Base-by-base conservation (phyloP, 2,888 invertebrate genomes). In the Rotaria magnacalcarata region DNA sequence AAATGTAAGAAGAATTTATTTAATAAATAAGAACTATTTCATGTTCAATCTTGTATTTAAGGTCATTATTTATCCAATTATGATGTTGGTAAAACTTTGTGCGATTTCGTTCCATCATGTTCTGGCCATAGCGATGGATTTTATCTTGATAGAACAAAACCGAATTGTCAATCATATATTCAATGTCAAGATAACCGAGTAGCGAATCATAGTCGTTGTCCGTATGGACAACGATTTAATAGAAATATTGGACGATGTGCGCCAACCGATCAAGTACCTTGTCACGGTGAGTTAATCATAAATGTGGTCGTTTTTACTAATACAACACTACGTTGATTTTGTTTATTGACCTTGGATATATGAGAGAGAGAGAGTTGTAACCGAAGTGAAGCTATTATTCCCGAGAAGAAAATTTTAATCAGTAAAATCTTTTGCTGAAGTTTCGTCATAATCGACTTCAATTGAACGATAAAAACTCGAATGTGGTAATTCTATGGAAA, bases 51-150 rank as follows among this genome's bases (percentile, higher is more conserved):
- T 4, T n/a, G 24, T 47, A 47, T 80, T 10, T 47, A 16, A 80
- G 80, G 80, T 47, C 67, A 85, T 60, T 87, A 87, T 85, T 84
- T 87, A 85, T 54, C 85, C 0, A 87, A 85, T 56, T 80, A 85
- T 43, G 87, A 87, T 34, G 67, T 84, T 21, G 80, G 47, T 4
- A 43, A 80, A 80, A 74, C 52, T 43, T 16, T 87, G 16, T 87
- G 87, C 21, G 87, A 87, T 74, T 85, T 87, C 43, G 60, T 85
- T 24, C 87, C 87, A 52, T 84, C 54, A 58, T 87, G 87, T 85
- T 10, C 67, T n/a, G 84, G 84, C 27, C 85, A 85, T 80, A 84
- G 85, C 21, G 84, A 87, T 60, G 87, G 87, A 16, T 84, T 60
- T 21, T 87, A 87, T 85, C 56, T 87, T 21, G 85, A 87, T 74